Evolutionary conservation across 2,888 invertebrate species (phyloP), one percentile per base, ranked within the genome.

Genomic region (Hypercompe scribonia): DNA sequence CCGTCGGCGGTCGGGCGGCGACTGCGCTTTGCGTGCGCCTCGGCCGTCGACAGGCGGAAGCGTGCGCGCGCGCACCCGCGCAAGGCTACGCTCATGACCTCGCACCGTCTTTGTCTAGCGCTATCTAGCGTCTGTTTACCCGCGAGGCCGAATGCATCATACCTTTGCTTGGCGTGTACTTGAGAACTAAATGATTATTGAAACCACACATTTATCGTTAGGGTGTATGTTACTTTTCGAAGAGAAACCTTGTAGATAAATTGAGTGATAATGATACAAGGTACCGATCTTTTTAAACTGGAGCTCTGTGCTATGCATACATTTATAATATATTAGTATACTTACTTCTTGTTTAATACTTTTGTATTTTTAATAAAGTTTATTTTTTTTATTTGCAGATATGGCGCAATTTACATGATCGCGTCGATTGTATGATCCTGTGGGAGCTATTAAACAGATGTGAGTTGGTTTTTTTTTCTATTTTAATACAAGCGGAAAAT

Each of bases 41-140:
- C 87, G 83, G 80, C 84, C 90, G 90, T 91, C 92, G 92, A 92
- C 91, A 94, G 93, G 94, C 94, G 94, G 94, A 93, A 93, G 93
- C 92, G 91, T 88, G 90, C 90, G 93, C 90, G 88, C 90, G 91
- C 93, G 92, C 93, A 92, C 94, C 92, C 93, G 94, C 94, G 91
- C 95, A 95, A 95, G 95, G 95, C 95, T 95, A 91, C 93, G 95
- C 94, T 95, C 95, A 91, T 95, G 95, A 95, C 95, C 95, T 95
- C 95, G 95, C 94, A 84, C 91, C 93, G 95, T 94, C 95, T 95
- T 95, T 95, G 95, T 95, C 95, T 95, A 95, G 93, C 91, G 90
- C 94, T 94, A 94, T 95, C 95, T 95, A 94, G 87, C 93, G 93
- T 92, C 93, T 94, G 94, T 94, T 94, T 93, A 91, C 93, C 90